Evolutionary conservation across 2,113 vertebrate species (phyloP), one percentile per base, ranked within the genome.

Genomic region (Pedetes capensis): DNA sequence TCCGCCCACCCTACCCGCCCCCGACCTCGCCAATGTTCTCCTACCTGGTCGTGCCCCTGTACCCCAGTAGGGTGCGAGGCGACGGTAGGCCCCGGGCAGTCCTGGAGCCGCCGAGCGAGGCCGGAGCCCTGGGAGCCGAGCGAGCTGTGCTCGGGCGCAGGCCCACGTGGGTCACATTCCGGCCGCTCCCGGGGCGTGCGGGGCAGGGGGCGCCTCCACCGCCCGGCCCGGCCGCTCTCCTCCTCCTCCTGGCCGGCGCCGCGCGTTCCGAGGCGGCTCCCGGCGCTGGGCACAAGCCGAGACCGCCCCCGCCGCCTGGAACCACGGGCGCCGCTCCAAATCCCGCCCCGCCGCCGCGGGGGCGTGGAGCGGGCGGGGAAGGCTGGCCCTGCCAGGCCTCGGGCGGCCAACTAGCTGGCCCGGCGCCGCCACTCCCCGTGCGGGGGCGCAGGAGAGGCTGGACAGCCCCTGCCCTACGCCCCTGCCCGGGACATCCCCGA

Each of bases 281-380:
- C 1, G 44, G 79, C 7, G 5, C 42, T n/a, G 42, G 23, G 18
- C 42, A 64, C 0, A 2, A 51, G 87, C 76, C 7, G 68, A 29
- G 7, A n/a, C 39, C 29, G 42, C 78, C 49, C n/a, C 25, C 5
- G 27, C 6, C 2, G 29, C 49, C 5, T 0, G 74, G 20, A 61
- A 57, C 37, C 1, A 6, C 84, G 0, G 79, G 88, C 74, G 78
- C 84, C 29, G 87, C 66, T 78, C 27, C 2, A 14, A 66, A 47
- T 93, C 76, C 25, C 1, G 57, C 34, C 69, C 37, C 1, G 32
- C 37, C 14, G 53, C 11, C 16, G 78, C 85, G 27, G 82, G 53
- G 96, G 93, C 92, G 89, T 87, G 87, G n/a, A 20, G 51, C 14
- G 25, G 94, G 82, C 66, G 96, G 96, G 34, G 96, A 79, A 79